A percentile compares a stretch with the other conserved stretches of the same genome.
These are phyloP conservation scores for Atopsyche davidsoni DNA, from an alignment of 1,140 invertebrate species.

Conservation along the genomic window DNA sequence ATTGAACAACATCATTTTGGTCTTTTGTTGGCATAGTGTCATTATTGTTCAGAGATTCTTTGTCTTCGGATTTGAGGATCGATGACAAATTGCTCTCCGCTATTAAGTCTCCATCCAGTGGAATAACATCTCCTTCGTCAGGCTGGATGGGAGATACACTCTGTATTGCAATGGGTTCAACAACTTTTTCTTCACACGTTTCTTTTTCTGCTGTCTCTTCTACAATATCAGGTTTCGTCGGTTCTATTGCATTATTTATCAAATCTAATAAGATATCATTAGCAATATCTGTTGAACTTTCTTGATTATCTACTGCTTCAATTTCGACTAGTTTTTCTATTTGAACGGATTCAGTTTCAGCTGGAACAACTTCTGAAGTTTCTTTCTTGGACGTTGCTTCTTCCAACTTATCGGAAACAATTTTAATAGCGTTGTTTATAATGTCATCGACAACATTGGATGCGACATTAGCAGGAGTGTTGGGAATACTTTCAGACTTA, in stretches of 20 bases:
- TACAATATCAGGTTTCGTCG: constrained; percentile 1
- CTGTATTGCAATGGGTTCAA: constrained; percentile 22
- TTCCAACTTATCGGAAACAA: constrained; percentile 33
- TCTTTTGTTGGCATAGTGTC: constrained; percentile 13
- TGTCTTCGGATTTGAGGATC: constrained; percentile 31
- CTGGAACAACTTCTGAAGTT: no score
- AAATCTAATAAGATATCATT: constrained; percentile 13
- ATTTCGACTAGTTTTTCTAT: no score
- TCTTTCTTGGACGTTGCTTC: no score
- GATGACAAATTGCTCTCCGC: constrained; percentile 25
- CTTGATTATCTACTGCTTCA: constrained; percentile 6
- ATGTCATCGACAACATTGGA: constrained; percentile 47
- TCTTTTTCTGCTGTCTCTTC: constrained; percentile 30
- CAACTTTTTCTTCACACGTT: constrained; percentile 27
- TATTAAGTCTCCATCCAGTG: constrained; percentile 43
- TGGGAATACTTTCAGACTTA: constrained; percentile 47
- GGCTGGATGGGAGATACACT: constrained; percentile 36
- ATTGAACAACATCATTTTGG: constrained; percentile 25
- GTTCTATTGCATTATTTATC: constrained; percentile 10
- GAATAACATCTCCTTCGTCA: constrained; percentile 43
- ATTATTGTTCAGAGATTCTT: constrained; percentile 32
- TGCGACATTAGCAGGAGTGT: constrained; percentile 47
- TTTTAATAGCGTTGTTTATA: constrained; percentile 45
- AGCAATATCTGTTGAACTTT: constrained; percentile 16
- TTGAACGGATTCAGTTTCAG: no score